Conservation (phyloP, 2,888 invertebrate species). For the Rhagophthalmus giganteus region DNA sequence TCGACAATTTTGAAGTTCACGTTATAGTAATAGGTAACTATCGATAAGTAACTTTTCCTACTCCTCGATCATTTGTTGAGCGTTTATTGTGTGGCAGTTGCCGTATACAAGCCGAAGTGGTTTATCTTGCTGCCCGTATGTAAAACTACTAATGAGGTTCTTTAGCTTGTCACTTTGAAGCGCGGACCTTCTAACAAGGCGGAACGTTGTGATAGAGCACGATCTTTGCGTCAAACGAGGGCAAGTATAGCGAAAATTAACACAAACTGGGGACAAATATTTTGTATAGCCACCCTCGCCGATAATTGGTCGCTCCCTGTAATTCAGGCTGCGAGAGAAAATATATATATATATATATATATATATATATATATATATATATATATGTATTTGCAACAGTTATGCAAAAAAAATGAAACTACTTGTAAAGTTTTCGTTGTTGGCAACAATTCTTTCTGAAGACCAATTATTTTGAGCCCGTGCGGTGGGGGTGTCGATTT, state of each 20-base stretch:
- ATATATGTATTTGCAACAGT: too few species aligned
- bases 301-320: not conserved
- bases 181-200: slow-evolving; percentile 21
- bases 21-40: too few species aligned
- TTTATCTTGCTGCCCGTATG: slow-evolving; percentile 29
- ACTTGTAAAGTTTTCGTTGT: too few species aligned
- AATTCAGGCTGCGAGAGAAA: not conserved
- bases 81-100: not conserved
- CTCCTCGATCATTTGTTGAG: too few species aligned
- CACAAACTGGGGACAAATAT: slow-evolving; percentile 18
- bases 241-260: slow-evolving; percentile 17
- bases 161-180: slow-evolving; percentile 28
- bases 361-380: too few species aligned
- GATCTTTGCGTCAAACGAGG: slow-evolving; percentile 18
- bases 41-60: too few species aligned
- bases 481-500: slow-evolving; percentile 15
- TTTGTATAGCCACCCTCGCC: not conserved
- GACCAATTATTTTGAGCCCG: slow-evolving; percentile 9
- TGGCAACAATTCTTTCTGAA: too few species aligned
- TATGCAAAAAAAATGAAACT: too few species aligned
- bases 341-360: not conserved
- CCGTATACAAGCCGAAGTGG: slow-evolving; percentile 17
- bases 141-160: slow-evolving; percentile 30
- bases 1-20: too few species aligned
- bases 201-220: slow-evolving; percentile 21